These are phyloP conservation scores for Seriola aureovittata DNA, from an alignment of 2,113 vertebrate species.

Conservation along the genomic window DNA sequence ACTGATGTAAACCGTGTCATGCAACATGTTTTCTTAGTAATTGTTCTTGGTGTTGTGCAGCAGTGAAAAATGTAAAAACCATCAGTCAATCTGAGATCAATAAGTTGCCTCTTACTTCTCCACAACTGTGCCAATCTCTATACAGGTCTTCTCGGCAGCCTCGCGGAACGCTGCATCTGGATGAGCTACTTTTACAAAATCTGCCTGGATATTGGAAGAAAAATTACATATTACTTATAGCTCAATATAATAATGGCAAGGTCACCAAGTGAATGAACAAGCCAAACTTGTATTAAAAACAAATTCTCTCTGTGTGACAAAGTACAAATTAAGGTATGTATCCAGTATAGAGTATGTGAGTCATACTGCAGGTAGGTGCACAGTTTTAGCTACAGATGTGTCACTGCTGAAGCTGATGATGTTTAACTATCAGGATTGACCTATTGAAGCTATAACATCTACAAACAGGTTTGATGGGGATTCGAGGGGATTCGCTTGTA, in stretches of 20 bases:
- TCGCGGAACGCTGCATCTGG: slow-evolving; percentile 92
- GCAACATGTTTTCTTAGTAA: neutral
- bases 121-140: slow-evolving; percentile 93
- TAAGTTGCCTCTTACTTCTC: slow-evolving; percentile 87
- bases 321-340: neutral
- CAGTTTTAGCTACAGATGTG: neutral
- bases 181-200: slow-evolving; percentile 97
- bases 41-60: neutral
- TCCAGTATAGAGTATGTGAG: neutral
- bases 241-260: neutral
- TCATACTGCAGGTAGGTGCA: neutral
- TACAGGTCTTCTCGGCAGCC: slow-evolving; percentile 94
- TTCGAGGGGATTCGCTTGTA: too few species aligned
- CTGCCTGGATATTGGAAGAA: slow-evolving; percentile 85
- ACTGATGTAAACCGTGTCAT: neutral
- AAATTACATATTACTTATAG: neutral
- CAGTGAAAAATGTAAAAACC: neutral
- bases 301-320: neutral
- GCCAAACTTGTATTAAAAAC: neutral
- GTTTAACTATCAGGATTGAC: too few species aligned
- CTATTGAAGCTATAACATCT: neutral
- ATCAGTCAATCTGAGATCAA: neutral
- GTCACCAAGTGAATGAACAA: neutral
- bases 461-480: neutral
- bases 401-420: neutral